Base-by-base conservation (phyloP, 2,797 vertebrate genomes). In the Acanthiza pusilla region DNA sequence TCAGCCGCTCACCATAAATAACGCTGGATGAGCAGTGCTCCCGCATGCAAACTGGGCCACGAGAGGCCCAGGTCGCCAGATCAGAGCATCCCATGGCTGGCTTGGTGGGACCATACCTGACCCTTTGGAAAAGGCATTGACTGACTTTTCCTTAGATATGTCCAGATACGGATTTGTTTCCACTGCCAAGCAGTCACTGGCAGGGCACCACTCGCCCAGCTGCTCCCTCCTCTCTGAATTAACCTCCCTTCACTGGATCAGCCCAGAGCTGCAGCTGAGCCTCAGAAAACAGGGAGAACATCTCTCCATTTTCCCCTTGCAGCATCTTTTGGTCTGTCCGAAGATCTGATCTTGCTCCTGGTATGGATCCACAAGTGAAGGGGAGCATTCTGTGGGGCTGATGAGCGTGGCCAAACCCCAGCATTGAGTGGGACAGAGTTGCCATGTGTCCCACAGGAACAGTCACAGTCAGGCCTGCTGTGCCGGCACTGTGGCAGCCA, bases 1-100 rank as follows among this genome's bases (percentile, higher is more conserved):
- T 89, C 88, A 94, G 94, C 91, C 61, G 54, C 74, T 95, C 13
- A 1, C 86, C 34, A 29, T 92, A 92, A 96, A 95, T 96, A 96
- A 91, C 4, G 1, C 45, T 72, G 86, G 53, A 68, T 71, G 74
- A 85, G 86, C 11, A 2, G 38, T 26, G 85, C 26, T 95, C 29
- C 80, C 71, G 88, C 62, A 57, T 78, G 67, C 55, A 88, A 82
- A 91, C 88, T 50, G 62, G 76, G 26, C 58, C 91, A 30, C 1
- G 0, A 53, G 63, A 32, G 25, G 40, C 53, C 57, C 2, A 2
- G 61, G 54, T 71, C 13, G 0, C 42, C 57, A 45, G 32, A 90
- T 25, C 68, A 71, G 38, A 85, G 42, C 66, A 78, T 23, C 43
- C 58, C 57, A 30, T 9, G 14, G 21, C 27, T 50, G 53, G 3